Percentiles rank a stretch among this genome's conserved stretches.
Evolutionary conservation across 1,140 invertebrate species (phyloP).

Genomic region (Drosophila pseudoananassae): DNA sequence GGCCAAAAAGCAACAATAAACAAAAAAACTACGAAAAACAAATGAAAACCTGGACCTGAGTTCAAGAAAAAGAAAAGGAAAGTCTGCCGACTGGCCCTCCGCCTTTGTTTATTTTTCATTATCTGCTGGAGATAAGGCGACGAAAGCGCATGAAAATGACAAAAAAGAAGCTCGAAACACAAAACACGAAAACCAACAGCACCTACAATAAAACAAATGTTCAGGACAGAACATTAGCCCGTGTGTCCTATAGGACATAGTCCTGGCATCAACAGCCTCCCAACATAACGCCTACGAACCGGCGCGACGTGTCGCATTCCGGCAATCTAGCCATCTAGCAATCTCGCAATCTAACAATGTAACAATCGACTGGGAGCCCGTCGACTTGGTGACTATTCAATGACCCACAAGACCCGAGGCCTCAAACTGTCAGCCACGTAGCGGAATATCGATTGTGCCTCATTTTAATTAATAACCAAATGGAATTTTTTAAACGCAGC

Average conservation of each 20-base stretch:
- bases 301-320: conserved; percentile 63
- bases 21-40: conserved; percentile 1
- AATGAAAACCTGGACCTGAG: conserved; percentile 5
- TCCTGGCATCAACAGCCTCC: conserved; percentile 16
- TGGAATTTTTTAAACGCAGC: conserved; percentile 27
- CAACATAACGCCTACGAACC: conserved; percentile 47
- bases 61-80: conserved; percentile 23
- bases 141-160: conserved; percentile 8
- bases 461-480: conserved; percentile 77
- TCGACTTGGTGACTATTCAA: conserved; percentile 26
- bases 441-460: conserved; percentile 64
- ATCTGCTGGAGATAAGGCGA: conserved; percentile 56
- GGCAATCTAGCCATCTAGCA: conserved; percentile 40
- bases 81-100: conserved; percentile 25
- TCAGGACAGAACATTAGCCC: conserved; percentile 48
- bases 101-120: conserved; percentile 79
- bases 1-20: background rate
- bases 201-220: conserved; percentile 67
- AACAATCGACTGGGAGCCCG: conserved; percentile 47
- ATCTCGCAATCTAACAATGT: conserved; percentile 24
- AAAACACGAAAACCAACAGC: conserved; percentile 35
- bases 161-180: conserved; percentile 52
- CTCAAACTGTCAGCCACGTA: conserved; percentile 46
- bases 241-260: conserved; percentile 16
- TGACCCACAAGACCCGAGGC: conserved; percentile 5